Conservation (phyloP, 2,113 vertebrate species). For the Boleophthalmus pectinirostris region DNA sequence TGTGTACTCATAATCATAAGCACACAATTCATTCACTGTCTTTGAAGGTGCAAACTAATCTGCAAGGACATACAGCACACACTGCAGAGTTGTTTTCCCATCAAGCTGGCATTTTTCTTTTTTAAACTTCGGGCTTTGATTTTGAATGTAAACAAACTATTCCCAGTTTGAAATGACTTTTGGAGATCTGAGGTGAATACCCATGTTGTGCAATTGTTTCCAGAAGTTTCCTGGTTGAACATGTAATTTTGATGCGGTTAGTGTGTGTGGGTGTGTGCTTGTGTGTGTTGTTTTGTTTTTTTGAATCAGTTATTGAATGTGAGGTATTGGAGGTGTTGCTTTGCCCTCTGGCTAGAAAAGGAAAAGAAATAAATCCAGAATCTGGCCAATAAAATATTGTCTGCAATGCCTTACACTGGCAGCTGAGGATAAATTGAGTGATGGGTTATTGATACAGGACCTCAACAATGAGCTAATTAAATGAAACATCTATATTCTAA, state of each 20-base stretch:
- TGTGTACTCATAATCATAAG: slow-evolving; percentile 4
- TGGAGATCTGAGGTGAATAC: slow-evolving; percentile 23
- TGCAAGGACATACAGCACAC: slow-evolving; percentile 46
- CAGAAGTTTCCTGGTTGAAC: slow-evolving; percentile 11
- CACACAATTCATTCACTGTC: slow-evolving; percentile 25
- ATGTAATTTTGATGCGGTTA: slow-evolving; percentile 30
- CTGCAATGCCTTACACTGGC: background rate
- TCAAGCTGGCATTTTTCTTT: slow-evolving; percentile 4
- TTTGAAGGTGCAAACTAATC: slow-evolving; percentile 33
- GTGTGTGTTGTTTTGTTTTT: background rate
- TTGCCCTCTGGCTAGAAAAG: slow-evolving; percentile 26
- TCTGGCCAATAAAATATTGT: slow-evolving; percentile 27
- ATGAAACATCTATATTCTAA: background rate
- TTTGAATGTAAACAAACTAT: slow-evolving; percentile 24
- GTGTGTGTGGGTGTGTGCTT: background rate
- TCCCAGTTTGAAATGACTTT: slow-evolving; percentile 25
- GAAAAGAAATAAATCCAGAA: slow-evolving; percentile 32
- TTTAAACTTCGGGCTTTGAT: slow-evolving; percentile 20
- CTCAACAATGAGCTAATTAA: background rate
- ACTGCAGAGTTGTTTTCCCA: slow-evolving; percentile 24
- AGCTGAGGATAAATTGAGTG: background rate
- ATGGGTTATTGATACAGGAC: background rate
- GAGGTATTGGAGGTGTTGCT: slow-evolving; percentile 4
- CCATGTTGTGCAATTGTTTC: slow-evolving; percentile 23
- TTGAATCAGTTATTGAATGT: background rate